Evolutionary conservation across 2,888 invertebrate species (phyloP).

Genomic region (Pollenia labialis): DNA sequence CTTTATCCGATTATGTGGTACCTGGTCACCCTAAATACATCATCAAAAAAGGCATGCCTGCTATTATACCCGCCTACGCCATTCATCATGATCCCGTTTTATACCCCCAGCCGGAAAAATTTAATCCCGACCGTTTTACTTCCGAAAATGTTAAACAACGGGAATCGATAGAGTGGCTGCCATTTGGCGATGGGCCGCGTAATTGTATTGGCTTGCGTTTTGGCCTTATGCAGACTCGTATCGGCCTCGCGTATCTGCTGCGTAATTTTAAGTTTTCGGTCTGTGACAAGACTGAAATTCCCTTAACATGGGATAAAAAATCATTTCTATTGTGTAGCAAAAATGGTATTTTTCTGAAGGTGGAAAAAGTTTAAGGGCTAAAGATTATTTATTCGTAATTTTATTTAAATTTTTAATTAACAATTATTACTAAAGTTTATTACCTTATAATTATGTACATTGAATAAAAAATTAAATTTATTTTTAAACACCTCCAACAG

Average conservation of each 20-base stretch:
- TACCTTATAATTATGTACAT: no score
- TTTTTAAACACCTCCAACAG: no score
- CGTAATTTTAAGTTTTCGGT: conserved; percentile 73
- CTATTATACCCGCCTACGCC: conserved; percentile 79
- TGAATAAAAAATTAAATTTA: no score
- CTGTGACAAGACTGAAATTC: conserved; percentile 54
- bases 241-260: conserved; percentile 74
- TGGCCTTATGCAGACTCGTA: conserved; percentile 74
- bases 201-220: conserved; percentile 76
- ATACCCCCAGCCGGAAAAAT: conserved; percentile 82
- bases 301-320: conserved; percentile 16
- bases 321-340: conserved; percentile 41
- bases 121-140: conserved; percentile 85
- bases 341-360: conserved; percentile 55
- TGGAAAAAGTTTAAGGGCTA: conserved; percentile 44
- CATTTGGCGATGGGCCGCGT: conserved; percentile 77
- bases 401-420: no score
- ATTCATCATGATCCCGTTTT: conserved; percentile 82
- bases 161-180: conserved; percentile 78
- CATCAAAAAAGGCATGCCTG: conserved; percentile 82
- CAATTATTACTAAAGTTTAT: no score
- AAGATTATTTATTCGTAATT: not conserved
- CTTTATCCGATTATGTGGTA: conserved; percentile 85
- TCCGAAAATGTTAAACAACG: conserved; percentile 85
- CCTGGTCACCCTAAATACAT: conserved; percentile 83